Evolutionary conservation across 2,888 invertebrate genomes (phyloP).

Genomic region (Sesamia inferens): DNA sequence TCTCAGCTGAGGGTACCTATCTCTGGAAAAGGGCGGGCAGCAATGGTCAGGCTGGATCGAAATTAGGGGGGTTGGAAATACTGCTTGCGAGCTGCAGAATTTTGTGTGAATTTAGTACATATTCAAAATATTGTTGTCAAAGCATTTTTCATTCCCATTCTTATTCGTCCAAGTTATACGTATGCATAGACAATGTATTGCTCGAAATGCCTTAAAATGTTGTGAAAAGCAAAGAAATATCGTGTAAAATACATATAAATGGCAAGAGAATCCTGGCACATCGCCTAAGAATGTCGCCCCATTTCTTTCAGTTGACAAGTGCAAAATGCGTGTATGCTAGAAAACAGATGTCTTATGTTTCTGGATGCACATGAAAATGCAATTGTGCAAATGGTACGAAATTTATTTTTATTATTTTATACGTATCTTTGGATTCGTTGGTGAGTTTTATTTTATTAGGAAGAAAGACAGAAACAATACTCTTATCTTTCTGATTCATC

Average conservation of each 20-base stretch:
- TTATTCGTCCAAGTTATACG: neutral
- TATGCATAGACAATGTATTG: neutral
- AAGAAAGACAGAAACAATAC: neutral
- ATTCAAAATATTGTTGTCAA: neutral
- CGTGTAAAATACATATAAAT: slow-evolving; percentile 40
- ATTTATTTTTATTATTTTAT: slow-evolving; percentile 15
- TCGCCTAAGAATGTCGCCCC: slow-evolving; percentile 26
- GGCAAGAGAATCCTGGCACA: slow-evolving; percentile 38
- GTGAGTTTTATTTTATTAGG: neutral
- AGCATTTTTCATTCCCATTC: neutral
- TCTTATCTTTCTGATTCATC: no score
- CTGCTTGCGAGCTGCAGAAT: neutral
- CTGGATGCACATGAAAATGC: slow-evolving; percentile 21
- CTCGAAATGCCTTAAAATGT: slow-evolving; percentile 4
- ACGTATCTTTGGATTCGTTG: neutral
- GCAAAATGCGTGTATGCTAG: slow-evolving; percentile 44
- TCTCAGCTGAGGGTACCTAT: no score
- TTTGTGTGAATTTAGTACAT: neutral
- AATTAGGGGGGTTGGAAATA: neutral
- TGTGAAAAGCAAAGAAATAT: slow-evolving; percentile 40
- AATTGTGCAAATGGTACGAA: slow-evolving; percentile 13
- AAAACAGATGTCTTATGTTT: slow-evolving; percentile 39
- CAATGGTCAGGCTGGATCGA: no score
- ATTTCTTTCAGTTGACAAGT: slow-evolving; percentile 53
- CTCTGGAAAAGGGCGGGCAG: no score